Evolutionary conservation across 2,797 vertebrate genomes (phyloP).

Genomic region (Echiichthys vipera): DNA sequence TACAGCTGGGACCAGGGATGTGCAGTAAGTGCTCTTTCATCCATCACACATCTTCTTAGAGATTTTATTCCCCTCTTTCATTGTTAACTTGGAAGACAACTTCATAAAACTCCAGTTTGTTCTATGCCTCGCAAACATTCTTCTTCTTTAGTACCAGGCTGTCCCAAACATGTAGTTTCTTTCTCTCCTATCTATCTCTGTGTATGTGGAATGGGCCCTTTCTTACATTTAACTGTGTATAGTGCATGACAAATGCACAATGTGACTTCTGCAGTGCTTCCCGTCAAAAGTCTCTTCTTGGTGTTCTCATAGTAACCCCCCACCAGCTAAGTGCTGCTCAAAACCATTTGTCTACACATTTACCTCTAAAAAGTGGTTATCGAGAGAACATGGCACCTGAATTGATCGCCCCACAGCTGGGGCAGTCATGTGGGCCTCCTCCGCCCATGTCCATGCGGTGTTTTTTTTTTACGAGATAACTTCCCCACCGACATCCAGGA

Average conservation of each 20-base stretch:
- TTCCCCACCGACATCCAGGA: conserved; percentile 67
- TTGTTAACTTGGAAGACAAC: conserved; percentile 39
- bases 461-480: conserved; percentile 60
- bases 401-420: conserved; percentile 39
- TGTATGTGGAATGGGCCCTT: conserved; percentile 51
- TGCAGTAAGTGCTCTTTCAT: conserved; percentile 79
- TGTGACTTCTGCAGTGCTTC: conserved; percentile 43
- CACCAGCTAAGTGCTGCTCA: conserved; percentile 44
- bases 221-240: conserved; percentile 20
- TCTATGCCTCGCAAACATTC: conserved; percentile 24
- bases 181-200: background rate
- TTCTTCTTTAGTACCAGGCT: conserved; percentile 21
- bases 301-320: conserved; percentile 10
- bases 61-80: conserved; percentile 42
- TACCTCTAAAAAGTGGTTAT: conserved; percentile 63
- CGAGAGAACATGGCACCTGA: conserved; percentile 51
- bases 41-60: conserved; percentile 59
- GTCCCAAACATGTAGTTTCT: conserved; percentile 9
- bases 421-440: conserved; percentile 48
- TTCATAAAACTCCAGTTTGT: conserved; percentile 27
- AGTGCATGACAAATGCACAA: conserved; percentile 17
- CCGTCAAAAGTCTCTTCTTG: conserved; percentile 31
- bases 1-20: conserved; percentile 52
- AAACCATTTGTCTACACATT: conserved; percentile 38
- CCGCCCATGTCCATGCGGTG: conserved; percentile 48